Evolutionary conservation across 1,140 invertebrate genomes (phyloP).

Genomic region (Melanaphis sacchari): DNA sequence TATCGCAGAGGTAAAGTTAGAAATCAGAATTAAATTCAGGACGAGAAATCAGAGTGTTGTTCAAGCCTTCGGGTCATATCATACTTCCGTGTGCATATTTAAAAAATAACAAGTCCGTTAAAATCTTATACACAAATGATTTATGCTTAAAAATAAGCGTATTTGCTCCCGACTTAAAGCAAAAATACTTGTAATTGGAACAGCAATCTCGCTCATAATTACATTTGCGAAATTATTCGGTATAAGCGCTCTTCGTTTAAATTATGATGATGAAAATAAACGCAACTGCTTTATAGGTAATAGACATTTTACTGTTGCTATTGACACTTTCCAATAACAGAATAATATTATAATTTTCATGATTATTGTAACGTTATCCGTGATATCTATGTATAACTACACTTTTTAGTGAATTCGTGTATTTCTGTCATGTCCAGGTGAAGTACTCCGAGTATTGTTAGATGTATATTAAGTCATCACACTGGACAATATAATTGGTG

Average conservation of each 20-base stretch:
- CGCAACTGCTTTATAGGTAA: background rate
- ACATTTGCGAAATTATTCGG: background rate
- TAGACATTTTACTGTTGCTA: background rate
- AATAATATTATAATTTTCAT: background rate
- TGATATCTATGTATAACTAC: too few relatives aligned
- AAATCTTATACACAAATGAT: background rate
- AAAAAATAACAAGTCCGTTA: background rate
- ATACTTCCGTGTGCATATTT: background rate
- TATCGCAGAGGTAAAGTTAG: background rate
- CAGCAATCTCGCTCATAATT: background rate
- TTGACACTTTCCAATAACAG: background rate
- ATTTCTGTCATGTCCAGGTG: too few relatives aligned
- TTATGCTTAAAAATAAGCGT: background rate
- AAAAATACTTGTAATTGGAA: conserved; percentile 13
- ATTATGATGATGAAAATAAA: background rate
- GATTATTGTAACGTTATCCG: background rate
- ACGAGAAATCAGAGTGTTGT: background rate
- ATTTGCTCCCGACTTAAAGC: background rate
- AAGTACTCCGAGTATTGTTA: too few relatives aligned
- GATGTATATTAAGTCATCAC: too few relatives aligned
- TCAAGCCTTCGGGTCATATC: background rate
- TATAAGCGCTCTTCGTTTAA: background rate
- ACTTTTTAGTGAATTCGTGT: too few relatives aligned
- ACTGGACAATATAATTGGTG: too few relatives aligned
- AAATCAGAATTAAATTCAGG: background rate